phyloP scores from a whole-genome alignment of 2,797 vertebrate genomes.

The Aulostomus chinensis region DNA sequence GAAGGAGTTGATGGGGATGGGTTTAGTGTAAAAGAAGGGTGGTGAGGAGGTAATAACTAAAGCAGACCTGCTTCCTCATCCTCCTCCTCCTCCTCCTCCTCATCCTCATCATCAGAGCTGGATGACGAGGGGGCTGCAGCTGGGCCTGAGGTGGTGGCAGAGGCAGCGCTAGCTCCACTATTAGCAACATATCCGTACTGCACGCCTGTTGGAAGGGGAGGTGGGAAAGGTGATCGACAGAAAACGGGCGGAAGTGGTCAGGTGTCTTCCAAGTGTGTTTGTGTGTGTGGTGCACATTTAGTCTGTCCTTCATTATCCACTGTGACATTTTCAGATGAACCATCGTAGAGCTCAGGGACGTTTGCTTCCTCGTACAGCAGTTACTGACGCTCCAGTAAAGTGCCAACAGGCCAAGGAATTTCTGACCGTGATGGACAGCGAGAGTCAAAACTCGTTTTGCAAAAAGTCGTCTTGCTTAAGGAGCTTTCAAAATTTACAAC shows the following conservation, averaged over 20 bases:
- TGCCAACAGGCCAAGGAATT: no score
- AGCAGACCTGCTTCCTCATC: conserved; percentile 99
- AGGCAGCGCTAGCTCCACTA: conserved; percentile 92
- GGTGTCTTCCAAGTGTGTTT: background rate
- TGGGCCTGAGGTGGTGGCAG: conserved; percentile 87
- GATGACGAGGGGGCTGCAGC: conserved; percentile 92
- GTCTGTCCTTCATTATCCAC: background rate
- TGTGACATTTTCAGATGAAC: background rate
- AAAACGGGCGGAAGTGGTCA: conserved; percentile 43
- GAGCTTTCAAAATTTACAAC: no score
- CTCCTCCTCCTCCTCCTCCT: conserved; percentile 88
- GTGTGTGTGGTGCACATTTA: background rate
- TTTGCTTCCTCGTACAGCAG: no score
- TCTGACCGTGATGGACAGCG: no score
- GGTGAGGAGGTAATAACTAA: conserved; percentile 84
- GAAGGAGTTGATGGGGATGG: conserved; percentile 25
- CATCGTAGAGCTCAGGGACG: no score
- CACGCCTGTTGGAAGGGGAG: conserved; percentile 88
- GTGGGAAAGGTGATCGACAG: conserved; percentile 27
- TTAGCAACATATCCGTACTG: conserved; percentile 95
- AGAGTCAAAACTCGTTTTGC: no score
- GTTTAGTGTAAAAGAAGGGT: conserved; percentile 45
- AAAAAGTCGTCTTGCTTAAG: no score
- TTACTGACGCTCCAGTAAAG: no score
- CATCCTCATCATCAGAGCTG: conserved; percentile 94